phyloP scores from a whole-genome alignment of 2,888 invertebrate species.

The Spilarctia lutea region DNA sequence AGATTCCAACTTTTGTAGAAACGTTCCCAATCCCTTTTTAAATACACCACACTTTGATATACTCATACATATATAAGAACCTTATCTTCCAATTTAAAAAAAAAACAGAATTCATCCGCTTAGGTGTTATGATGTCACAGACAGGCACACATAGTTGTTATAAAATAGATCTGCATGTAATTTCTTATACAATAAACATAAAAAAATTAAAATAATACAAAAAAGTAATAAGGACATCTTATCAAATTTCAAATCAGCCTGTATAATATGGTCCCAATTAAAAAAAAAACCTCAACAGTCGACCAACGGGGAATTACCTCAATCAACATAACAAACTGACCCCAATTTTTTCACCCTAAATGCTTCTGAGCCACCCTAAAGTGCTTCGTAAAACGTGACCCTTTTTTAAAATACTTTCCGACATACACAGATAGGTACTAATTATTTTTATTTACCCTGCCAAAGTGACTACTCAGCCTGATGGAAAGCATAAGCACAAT shows the following conservation, averaged over 20 bases:
- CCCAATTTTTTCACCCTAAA: neutral
- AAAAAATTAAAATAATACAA: constrained; percentile 1
- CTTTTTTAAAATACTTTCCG: too few relatives aligned
- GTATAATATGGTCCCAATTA: neutral
- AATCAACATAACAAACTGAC: neutral
- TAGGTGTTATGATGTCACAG: too few relatives aligned
- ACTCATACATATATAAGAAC: neutral
- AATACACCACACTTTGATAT: neutral
- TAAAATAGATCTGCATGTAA: neutral
- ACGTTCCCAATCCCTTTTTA: neutral
- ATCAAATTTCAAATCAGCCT: neutral
- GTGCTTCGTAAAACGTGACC: too few relatives aligned
- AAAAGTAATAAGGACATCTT: neutral
- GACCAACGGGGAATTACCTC: neutral
- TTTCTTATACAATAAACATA: constrained; percentile 2
- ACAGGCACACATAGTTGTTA: too few relatives aligned
- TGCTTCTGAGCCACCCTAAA: neutral
- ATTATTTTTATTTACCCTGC: neutral
- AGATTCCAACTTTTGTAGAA: neutral
- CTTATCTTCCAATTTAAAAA: too few relatives aligned
- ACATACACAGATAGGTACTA: neutral
- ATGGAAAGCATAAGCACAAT: too few relatives aligned
- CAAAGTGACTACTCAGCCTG: too few relatives aligned
- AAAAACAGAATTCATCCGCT: too few relatives aligned
- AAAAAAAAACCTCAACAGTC: neutral